These are phyloP conservation scores for Andrena hattorfiana DNA, from an alignment of 2,888 invertebrate genomes.

Conservation along the genomic window DNA sequence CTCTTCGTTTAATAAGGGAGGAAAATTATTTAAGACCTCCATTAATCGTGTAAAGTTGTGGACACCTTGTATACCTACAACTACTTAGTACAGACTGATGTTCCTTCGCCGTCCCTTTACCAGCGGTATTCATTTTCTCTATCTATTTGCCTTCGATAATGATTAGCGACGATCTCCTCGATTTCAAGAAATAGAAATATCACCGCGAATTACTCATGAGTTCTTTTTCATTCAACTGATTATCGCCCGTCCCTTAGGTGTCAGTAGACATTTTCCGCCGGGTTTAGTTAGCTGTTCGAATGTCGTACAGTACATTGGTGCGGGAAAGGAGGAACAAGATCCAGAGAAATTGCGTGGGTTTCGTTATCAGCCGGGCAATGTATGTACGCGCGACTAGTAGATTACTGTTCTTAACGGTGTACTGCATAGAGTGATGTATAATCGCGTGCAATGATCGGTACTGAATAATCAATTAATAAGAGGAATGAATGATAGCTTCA, in stretches of 20 bases:
- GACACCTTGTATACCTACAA: too few relatives aligned
- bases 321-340: conserved; percentile 52
- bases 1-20: background rate
- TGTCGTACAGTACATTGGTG: conserved; percentile 26
- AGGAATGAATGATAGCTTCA: conserved; percentile 55
- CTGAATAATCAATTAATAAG: conserved; percentile 63
- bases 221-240: conserved; percentile 29
- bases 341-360: conserved; percentile 58
- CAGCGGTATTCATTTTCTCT: background rate
- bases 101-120: background rate
- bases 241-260: conserved; percentile 43
- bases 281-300: conserved; percentile 47
- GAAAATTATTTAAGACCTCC: background rate
- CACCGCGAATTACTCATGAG: conserved; percentile 44
- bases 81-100: background rate
- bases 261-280: conserved; percentile 27
- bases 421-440: conserved; percentile 42
- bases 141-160: conserved; percentile 19
- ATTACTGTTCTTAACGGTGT: conserved; percentile 54
- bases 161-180: conserved; percentile 15
- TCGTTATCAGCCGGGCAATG: conserved; percentile 64
- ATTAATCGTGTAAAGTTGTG: too few relatives aligned
- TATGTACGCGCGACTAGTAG: conserved; percentile 55
- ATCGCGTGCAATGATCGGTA: conserved; percentile 46
- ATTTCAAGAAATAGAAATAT: conserved; percentile 2